Conservation (phyloP, 2,113 vertebrate species). For the Stigmatopora nigra region DNA sequence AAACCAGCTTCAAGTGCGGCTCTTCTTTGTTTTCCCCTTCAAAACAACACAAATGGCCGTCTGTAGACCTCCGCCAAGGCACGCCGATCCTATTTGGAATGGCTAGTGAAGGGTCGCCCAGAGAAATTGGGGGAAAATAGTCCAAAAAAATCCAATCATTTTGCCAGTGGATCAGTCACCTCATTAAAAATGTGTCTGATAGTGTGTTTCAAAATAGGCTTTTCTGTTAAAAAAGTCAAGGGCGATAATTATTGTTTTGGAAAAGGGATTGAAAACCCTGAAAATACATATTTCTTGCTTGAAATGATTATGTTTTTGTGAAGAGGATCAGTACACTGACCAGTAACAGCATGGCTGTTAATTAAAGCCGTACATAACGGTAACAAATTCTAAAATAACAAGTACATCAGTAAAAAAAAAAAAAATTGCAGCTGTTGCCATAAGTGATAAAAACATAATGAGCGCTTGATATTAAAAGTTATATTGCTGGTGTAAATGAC, state of each 20-base stretch:
- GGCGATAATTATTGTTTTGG: too few species aligned
- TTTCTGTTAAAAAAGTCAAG: too few species aligned
- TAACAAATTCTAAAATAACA: background rate
- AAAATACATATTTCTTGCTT: background rate
- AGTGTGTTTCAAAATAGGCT: too few species aligned
- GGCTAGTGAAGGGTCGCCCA: background rate
- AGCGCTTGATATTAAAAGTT: background rate
- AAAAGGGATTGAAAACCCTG: too few species aligned
- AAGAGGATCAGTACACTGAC: background rate
- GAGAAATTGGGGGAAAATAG: too few species aligned
- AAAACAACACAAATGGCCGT: background rate
- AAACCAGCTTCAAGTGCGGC: background rate
- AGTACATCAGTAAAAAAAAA: background rate
- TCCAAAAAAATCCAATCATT: too few species aligned
- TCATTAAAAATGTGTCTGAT: too few species aligned
- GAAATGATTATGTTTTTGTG: background rate
- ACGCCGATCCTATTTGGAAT: background rate
- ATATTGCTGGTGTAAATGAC: background rate
- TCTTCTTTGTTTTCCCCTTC: background rate
- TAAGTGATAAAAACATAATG: background rate
- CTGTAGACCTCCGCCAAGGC: background rate
- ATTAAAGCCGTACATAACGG: background rate
- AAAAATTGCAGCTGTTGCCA: background rate
- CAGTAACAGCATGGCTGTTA: background rate
- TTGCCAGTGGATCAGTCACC: too few species aligned